Conservation (phyloP, 2,797 vertebrate species). For the Lepilemur ruficaudatus region DNA sequence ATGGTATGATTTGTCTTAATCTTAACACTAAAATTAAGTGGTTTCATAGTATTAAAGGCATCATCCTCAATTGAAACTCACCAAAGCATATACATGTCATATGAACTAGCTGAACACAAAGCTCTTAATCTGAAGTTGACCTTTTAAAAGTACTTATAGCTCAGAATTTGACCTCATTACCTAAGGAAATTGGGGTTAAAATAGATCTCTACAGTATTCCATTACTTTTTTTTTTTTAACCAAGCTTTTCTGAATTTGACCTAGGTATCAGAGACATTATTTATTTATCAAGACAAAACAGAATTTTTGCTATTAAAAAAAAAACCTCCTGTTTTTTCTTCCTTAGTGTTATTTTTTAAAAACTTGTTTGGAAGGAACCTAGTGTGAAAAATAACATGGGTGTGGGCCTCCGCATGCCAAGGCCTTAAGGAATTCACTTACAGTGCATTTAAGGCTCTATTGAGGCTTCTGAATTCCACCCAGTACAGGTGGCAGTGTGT, state of each 20-base stretch:
- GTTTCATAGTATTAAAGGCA: conserved; percentile 4
- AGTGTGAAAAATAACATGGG: conserved; percentile 31
- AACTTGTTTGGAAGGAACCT: conserved; percentile 5
- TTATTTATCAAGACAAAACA: conserved; percentile 32
- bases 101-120: not conserved
- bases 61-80: not conserved
- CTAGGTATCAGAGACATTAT: not conserved
- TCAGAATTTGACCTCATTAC: not conserved
- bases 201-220: not conserved
- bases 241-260: conserved; percentile 32
- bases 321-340: not conserved
- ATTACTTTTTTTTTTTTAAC: not conserved
- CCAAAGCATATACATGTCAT: not conserved
- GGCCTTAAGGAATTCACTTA: conserved; percentile 30
- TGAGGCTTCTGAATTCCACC: conserved; percentile 24
- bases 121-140: conserved; percentile 7
- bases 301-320: not conserved
- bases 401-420: not conserved
- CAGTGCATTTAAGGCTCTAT: not conserved
- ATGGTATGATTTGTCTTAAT: not conserved
- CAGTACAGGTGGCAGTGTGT: not conserved
- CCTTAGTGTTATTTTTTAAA: not conserved
- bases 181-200: conserved; percentile 29
- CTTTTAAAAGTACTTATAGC: not conserved
- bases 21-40: conserved; percentile 1